Evolutionary conservation across 2,113 vertebrate species (phyloP).

Genomic region (Triplophysa dalaica): DNA sequence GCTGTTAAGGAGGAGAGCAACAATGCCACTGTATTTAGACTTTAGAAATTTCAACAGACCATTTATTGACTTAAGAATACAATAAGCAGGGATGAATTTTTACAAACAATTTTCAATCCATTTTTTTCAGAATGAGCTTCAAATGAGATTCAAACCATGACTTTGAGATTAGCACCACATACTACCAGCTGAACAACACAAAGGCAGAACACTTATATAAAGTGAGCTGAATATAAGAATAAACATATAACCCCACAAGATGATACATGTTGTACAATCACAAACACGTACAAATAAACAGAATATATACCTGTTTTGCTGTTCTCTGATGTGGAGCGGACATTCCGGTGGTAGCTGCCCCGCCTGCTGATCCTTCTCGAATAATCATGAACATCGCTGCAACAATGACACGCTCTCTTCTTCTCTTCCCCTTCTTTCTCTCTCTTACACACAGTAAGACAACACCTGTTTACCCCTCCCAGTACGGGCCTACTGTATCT

Average conservation of each 20-base stretch:
- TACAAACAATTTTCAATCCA: too few relatives aligned
- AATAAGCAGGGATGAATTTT: too few relatives aligned
- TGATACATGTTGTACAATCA: background rate
- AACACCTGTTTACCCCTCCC: conserved; percentile 47
- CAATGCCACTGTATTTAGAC: too few relatives aligned
- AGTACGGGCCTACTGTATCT: background rate
- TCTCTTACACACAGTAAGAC: conserved; percentile 47
- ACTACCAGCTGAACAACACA: too few relatives aligned
- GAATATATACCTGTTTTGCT: conserved; percentile 72
- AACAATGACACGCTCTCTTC: conserved; percentile 54
- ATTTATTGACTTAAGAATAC: too few relatives aligned
- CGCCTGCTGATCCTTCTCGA: conserved; percentile 66
- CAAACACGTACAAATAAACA: conserved; percentile 26
- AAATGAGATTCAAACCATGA: too few relatives aligned
- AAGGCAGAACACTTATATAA: too few relatives aligned
- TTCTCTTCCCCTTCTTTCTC: conserved; percentile 15
- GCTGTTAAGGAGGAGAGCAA: too few relatives aligned
- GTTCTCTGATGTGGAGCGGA: conserved; percentile 62
- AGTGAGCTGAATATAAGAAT: background rate
- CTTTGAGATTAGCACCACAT: too few relatives aligned
- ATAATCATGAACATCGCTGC: conserved; percentile 78
- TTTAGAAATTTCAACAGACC: too few relatives aligned
- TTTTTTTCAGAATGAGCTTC: too few relatives aligned
- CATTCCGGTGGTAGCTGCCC: conserved; percentile 58
- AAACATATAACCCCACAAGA: background rate